Base-by-base conservation (phyloP, 2,797 vertebrate genomes). In the Pangasius sanitwongsei region DNA sequence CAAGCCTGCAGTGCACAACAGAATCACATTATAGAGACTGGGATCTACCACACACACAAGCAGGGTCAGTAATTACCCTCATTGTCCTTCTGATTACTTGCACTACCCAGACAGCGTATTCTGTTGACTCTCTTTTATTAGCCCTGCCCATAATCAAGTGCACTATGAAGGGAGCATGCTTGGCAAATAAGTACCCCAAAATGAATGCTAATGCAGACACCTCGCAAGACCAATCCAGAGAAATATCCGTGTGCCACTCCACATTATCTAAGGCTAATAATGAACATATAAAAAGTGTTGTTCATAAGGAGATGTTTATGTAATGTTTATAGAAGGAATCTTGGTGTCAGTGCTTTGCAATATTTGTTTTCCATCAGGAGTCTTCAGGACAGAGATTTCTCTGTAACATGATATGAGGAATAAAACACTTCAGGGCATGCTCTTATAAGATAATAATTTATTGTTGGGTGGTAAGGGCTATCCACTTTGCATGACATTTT, bases 31-130 rank as follows among this genome's bases (percentile, higher is more conserved):
- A 65, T n/a, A 72, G 59, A 85, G 87, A 70, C 85, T 87, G 74
- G 34, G 83, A 83, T 85, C 86, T 82, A 91, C 37, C 69, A 78
- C 69, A 78, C 78, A 85, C 55, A 87, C 83, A 61, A 88, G 44
- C 80, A 77, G 87, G 72, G n/a, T 89, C 75, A 80, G 78, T 92
- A 91, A 92, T 91, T 92, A 83, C 69, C 55, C 65, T 90, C 89
- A 48, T 86, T 69, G 72, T 89, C n/a, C 25, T 80, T 90, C 89
- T 91, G 86, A 92, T 90, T 86, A 90, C 75, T 82, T 91, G 87
- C 88, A 81, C 85, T 89, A 87, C 87, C 13, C 84, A 59, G 59
- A 72, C 37, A 88, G 63, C 72, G 89, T 83, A 63, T 80, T 88
- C 72, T 77, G 57, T 78, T 87, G 87, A 85, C 75, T 31, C 57